Percentiles rank a stretch among this genome's conserved stretches.
Evolutionary conservation across 2,797 vertebrate genomes (phyloP).

Genomic region (Allobates femoralis): DNA sequence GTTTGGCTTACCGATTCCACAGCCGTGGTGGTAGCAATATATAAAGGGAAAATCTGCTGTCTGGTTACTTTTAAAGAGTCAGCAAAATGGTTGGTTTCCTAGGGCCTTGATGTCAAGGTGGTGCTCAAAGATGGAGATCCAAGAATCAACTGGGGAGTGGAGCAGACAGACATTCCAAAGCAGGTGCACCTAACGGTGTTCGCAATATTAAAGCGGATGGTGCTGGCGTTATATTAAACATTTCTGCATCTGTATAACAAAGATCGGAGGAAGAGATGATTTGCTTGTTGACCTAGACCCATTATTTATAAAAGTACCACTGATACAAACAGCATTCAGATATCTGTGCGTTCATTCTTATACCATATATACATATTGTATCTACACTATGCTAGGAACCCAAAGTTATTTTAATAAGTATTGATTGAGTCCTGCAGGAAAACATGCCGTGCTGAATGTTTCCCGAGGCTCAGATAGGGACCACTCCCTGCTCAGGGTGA

Average conservation of each 20-base stretch:
- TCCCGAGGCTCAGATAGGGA: not conserved
- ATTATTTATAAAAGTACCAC: not conserved
- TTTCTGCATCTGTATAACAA: not conserved
- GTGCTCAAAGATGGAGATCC: too few relatives aligned
- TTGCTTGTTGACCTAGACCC: not conserved
- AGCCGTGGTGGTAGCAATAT: too few relatives aligned
- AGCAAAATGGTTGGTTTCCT: too few relatives aligned
- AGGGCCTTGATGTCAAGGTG: too few relatives aligned
- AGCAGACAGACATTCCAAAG: not conserved
- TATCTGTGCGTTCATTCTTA: not conserved
- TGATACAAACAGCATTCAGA: not conserved
- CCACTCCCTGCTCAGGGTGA: conserved; percentile 17
- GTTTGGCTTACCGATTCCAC: too few relatives aligned
- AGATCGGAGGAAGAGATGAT: not conserved
- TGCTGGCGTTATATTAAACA: not conserved
- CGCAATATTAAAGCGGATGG: not conserved
- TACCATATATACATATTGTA: not conserved
- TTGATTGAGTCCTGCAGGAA: not conserved
- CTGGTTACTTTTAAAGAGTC: too few relatives aligned
- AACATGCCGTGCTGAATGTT: not conserved
- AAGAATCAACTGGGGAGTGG: not conserved
- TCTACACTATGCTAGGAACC: not conserved
- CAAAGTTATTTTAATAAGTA: not conserved
- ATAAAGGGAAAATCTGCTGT: too few relatives aligned
- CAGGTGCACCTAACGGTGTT: not conserved